These are phyloP conservation scores for Zaprionus lineosus DNA, from an alignment of 2,888 invertebrate species.

Conservation along the genomic window DNA sequence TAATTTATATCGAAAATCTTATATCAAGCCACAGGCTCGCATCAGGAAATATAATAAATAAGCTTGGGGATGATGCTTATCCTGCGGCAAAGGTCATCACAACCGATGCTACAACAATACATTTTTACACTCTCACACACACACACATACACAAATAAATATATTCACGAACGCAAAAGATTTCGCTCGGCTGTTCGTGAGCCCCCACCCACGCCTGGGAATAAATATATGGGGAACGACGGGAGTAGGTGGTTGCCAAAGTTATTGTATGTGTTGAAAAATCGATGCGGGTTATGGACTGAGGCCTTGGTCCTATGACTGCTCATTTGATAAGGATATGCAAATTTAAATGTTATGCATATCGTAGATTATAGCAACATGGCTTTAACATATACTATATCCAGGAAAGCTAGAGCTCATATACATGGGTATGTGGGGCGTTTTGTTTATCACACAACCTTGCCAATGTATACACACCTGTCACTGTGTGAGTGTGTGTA, in stretches of 20 bases:
- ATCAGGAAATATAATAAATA: slow-evolving; percentile 16
- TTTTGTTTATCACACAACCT: slow-evolving; percentile 46
- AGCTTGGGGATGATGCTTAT: slow-evolving; percentile 21
- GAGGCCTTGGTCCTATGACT: neutral
- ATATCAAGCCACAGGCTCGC: slow-evolving; percentile 11
- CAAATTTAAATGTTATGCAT: slow-evolving; percentile 29
- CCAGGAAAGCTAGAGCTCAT: too few relatives aligned
- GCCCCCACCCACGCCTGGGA: slow-evolving; percentile 23
- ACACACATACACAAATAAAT: neutral
- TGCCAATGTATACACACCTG: slow-evolving; percentile 2
- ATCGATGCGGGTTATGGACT: slow-evolving; percentile 34
- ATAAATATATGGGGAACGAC: neutral
- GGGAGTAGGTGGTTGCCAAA: slow-evolving; percentile 3
- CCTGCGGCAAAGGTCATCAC: slow-evolving; percentile 51
- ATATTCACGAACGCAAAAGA: too few relatives aligned
- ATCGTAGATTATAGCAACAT: slow-evolving; percentile 1
- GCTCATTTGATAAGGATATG: slow-evolving; percentile 40
- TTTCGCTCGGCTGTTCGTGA: too few relatives aligned
- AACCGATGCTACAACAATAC: too few relatives aligned
- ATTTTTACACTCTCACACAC: neutral
- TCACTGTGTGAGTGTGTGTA: neutral
- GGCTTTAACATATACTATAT: too few relatives aligned
- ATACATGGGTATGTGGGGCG: slow-evolving; percentile 34
- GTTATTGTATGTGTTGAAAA: slow-evolving; percentile 33
- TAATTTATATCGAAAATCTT: too few relatives aligned